phyloP scores from a whole-genome alignment of 2,888 invertebrate genomes.

The Catocala sponsa region DNA sequence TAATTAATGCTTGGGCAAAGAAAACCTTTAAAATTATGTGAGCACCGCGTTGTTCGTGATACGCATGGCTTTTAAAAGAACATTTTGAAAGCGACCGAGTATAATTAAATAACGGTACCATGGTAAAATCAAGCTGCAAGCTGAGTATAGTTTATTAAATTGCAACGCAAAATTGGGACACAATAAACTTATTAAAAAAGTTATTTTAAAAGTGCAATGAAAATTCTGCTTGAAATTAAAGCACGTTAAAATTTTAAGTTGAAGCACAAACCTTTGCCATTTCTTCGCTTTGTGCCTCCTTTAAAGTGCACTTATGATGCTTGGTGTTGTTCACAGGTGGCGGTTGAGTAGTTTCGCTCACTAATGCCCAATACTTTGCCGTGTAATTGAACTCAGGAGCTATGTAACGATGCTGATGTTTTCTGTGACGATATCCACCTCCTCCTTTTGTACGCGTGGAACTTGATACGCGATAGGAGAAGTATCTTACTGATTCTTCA shows the following conservation, averaged over 20 bases:
- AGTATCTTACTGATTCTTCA: conserved; percentile 78
- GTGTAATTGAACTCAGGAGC: conserved; percentile 84
- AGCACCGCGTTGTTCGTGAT: not conserved
- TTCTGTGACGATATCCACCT: conserved; percentile 76
- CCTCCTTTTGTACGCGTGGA: conserved; percentile 81
- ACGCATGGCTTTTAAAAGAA: not conserved
- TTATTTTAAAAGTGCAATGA: not conserved
- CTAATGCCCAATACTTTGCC: conserved; percentile 82
- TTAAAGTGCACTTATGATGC: conserved; percentile 80
- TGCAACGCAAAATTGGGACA: not conserved
- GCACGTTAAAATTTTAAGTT: not conserved
- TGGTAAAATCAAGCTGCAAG: not conserved
- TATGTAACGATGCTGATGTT: conserved; percentile 82
- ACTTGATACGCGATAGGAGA: conserved; percentile 83
- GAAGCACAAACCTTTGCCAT: conserved; percentile 72
- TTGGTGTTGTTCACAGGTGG: conserved; percentile 69
- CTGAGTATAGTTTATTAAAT: conserved; percentile 1
- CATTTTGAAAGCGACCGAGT: not conserved
- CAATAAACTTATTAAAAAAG: not conserved
- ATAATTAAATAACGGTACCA: conserved; percentile 4
- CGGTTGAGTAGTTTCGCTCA: conserved; percentile 78
- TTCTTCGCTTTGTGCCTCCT: conserved; percentile 78
- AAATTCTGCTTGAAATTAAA: not conserved
- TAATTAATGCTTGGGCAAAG: conserved; percentile 6
- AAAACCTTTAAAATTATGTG: not conserved